Percentiles rank a stretch among this genome's conserved stretches.
Evolutionary conservation across 2,113 vertebrate genomes (phyloP).

Genomic region (Pristiophorus japonicus): DNA sequence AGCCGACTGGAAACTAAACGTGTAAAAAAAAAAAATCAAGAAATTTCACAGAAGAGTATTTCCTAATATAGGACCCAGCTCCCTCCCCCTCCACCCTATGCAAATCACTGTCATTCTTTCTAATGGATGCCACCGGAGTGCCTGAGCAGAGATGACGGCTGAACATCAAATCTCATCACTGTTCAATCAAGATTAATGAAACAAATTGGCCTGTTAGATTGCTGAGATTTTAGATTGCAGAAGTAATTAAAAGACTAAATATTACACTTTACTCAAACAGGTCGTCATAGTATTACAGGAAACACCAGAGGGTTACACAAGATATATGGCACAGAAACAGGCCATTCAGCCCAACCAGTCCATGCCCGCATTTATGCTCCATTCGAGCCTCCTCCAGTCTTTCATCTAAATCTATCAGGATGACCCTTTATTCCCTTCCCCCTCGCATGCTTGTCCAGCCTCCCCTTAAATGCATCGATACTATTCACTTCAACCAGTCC

Average conservation of each 20-base stretch:
- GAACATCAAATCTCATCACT: neutral
- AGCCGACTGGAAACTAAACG: neutral
- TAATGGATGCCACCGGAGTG: neutral
- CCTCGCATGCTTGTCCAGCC: too few species aligned
- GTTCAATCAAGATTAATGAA: neutral
- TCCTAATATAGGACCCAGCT: neutral
- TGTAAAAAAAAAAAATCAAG: neutral
- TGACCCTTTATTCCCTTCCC: too few species aligned
- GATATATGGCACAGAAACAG: too few species aligned
- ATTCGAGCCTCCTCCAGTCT: too few species aligned
- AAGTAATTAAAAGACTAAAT: neutral
- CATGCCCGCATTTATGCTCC: too few species aligned
- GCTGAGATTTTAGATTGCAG: neutral
- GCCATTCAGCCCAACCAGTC: too few species aligned
- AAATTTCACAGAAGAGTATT: neutral
- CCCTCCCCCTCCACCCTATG: neutral
- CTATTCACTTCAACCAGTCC: too few species aligned
- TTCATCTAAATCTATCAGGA: too few species aligned
- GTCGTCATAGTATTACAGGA: neutral
- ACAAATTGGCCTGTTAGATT: neutral
- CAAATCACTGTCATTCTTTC: neutral
- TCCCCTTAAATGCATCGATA: too few species aligned
- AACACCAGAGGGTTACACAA: neutral
- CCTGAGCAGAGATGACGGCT: neutral
- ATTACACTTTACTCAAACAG: too few species aligned